A percentile compares a stretch with the other conserved stretches of the same genome.
phyloP scores from a whole-genome alignment of 2,888 invertebrate genomes.

The Dasysyrphus tricinctus region DNA sequence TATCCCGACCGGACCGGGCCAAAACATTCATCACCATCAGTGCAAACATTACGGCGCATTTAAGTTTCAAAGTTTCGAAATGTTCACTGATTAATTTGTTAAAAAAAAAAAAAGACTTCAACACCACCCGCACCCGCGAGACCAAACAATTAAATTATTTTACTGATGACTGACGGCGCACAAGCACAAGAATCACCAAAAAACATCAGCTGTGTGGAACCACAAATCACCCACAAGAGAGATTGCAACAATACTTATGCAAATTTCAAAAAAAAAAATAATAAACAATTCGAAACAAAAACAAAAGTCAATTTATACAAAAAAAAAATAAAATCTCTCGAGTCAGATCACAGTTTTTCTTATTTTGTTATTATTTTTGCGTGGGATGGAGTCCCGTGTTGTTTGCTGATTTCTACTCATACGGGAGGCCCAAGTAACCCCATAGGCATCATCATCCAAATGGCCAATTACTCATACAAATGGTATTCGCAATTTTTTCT shows the following conservation, averaged over 20 bases:
- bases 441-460: conserved; percentile 4
- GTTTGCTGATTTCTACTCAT: conserved; percentile 22
- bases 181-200: conserved; percentile 23
- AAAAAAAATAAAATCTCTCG: not conserved
- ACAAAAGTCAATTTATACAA: conserved; percentile 3
- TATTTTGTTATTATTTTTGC: conserved; percentile 4
- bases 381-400: conserved; percentile 57
- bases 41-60: conserved; percentile 39
- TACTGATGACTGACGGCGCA: not conserved
- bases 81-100: conserved; percentile 58
- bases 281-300: conserved; percentile 33
- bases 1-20: not conserved
- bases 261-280: conserved; percentile 46
- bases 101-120: conserved; percentile 50
- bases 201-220: conserved; percentile 48
- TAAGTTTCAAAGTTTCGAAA: conserved; percentile 49
- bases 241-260: conserved; percentile 64
- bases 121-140: conserved; percentile 52
- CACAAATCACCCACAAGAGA: conserved; percentile 50
- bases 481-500: conserved; percentile 42
- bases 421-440: conserved; percentile 4
- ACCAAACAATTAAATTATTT: conserved; percentile 59
- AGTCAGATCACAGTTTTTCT: conserved; percentile 2
- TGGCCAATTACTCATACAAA: conserved; percentile 66
- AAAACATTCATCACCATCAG: conserved; percentile 30